A percentile compares a stretch with the other conserved stretches of the same genome.
These are phyloP conservation scores for Bicyclus anynana DNA, from an alignment of 1,140 invertebrate species.

Conservation along the genomic window DNA sequence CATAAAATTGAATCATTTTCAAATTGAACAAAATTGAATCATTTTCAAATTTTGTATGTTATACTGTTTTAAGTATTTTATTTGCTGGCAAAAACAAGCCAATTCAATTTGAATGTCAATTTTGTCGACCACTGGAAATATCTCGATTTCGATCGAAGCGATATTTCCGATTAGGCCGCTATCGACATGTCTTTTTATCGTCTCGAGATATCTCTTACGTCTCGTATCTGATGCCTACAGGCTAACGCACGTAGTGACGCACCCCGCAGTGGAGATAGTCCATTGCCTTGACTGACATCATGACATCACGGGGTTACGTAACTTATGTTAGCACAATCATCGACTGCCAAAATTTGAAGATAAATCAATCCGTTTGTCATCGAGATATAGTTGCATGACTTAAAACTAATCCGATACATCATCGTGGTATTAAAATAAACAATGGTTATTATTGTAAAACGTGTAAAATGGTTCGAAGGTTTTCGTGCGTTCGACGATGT, in stretches of 20 bases:
- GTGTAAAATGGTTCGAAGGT: neutral
- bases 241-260: slow-evolving; percentile 23
- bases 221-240: neutral
- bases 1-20: no score
- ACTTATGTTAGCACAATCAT: slow-evolving; percentile 46
- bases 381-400: slow-evolving; percentile 29
- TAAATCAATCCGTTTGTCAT: slow-evolving; percentile 58
- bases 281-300: slow-evolving; percentile 47
- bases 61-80: no score
- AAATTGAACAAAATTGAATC: no score
- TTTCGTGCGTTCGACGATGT: neutral
- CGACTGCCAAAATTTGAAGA: slow-evolving; percentile 52
- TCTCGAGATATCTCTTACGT: no score
- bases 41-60: no score
- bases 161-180: no score
- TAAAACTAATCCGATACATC: slow-evolving; percentile 33
- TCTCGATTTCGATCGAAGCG: no score
- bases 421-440: slow-evolving; percentile 32
- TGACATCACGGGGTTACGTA: slow-evolving; percentile 48
- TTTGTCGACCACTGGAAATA: no score
- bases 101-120: no score
- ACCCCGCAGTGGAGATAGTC: slow-evolving; percentile 38
- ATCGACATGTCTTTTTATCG: no score
- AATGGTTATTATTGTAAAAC: neutral
- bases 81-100: no score